Evolutionary conservation across 2,113 vertebrate genomes (phyloP), one percentile per base, ranked within the genome.

Genomic region (Megaceryle maxima): DNA sequence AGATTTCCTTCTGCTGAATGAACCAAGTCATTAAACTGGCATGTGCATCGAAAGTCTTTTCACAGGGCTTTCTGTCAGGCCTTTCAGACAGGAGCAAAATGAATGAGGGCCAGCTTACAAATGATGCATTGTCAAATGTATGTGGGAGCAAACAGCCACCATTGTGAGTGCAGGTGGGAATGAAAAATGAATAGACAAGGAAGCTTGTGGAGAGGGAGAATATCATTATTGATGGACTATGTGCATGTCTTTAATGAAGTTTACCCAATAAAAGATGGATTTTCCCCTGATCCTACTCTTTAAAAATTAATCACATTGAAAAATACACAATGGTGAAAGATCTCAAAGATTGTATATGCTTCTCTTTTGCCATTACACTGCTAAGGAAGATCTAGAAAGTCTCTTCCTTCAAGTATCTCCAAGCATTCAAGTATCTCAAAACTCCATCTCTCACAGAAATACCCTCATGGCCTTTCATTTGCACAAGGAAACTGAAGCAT

Each of bases 91-190:
- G 95, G 84, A 62, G 91, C 92, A 79, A 95, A 96, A 90, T 97
- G 97, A 98, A 98, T 97, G 96, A 96, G 67, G 79, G 79, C 59
- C 95, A 77, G 96, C 86, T 97, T 96, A 98, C 98, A 98, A 98
- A 98, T 95, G 97, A 96, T 73, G 96, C 96, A 94, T 98, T 98
- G 98, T 98, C 95, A 92, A 80, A 89, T 97, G 90, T 44, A 96
- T 97, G 95, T 97, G 96, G 90, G 95, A 97, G 96, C 97, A 98
- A 98, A 98, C 90, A 98, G 97, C 93, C 92, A 80, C 97, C 93
- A 98, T 97, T 98, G 97, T 98, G 96, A 84, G 75, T 94, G 97
- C 98, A 98, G 98, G 98, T 98, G 98, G 98, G 98, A 97, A 97
- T 97, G 95, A 91, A 95, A 94, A 78, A 98, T 98, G 98, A 98